phyloP scores from a whole-genome alignment of 2,888 invertebrate genomes.

The Acanthosepion lycidas region DNA sequence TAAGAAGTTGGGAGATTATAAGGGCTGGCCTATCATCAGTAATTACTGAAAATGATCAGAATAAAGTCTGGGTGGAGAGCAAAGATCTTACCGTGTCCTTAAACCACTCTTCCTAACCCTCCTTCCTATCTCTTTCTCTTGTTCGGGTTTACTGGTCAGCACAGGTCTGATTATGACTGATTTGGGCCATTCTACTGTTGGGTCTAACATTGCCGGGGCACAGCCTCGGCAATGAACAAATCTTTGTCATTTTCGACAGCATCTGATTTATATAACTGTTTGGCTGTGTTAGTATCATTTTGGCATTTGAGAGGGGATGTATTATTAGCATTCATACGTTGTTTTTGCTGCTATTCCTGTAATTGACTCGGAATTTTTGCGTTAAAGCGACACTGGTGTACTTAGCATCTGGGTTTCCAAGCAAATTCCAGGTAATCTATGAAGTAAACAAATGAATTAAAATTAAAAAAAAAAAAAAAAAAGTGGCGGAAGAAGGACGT shows the following conservation, averaged over 20 bases:
- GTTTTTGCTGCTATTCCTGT: not conserved
- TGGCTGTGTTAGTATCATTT: not conserved
- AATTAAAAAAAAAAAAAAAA: no score
- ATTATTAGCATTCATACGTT: not conserved
- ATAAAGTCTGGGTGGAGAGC: not conserved
- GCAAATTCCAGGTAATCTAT: no score
- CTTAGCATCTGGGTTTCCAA: not conserved
- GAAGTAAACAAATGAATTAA: no score
- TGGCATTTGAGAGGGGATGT: not conserved
- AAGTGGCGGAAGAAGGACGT: no score
- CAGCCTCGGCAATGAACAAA: not conserved
- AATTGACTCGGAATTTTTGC: not conserved
- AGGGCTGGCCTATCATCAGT: conserved; percentile 33
- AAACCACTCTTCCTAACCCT: not conserved
- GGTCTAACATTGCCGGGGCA: conserved; percentile 3
- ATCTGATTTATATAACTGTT: not conserved
- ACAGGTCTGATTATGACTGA: not conserved
- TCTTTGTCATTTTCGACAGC: not conserved
- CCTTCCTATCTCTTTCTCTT: not conserved
- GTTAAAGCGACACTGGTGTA: not conserved
- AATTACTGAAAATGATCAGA: conserved; percentile 33
- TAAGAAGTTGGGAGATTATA: conserved; percentile 21
- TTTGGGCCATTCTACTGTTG: conserved; percentile 17
- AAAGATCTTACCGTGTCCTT: not conserved
- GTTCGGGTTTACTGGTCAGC: not conserved